Evolutionary conservation across 2,888 invertebrate genomes (phyloP).

Genomic region (Heteropelma amictum): DNA sequence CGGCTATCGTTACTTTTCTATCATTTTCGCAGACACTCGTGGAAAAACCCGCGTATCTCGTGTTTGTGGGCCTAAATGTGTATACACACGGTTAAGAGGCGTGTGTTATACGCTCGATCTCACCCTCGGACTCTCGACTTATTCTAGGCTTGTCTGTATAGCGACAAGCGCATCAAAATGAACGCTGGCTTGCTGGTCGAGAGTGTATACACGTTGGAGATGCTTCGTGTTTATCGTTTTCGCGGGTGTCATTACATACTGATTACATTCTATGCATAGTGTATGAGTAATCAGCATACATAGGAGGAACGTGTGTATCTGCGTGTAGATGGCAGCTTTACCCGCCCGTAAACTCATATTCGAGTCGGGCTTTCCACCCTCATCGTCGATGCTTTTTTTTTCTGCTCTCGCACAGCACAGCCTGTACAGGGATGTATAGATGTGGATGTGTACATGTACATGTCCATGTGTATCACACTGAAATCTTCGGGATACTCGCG

Average conservation of each 20-base stretch:
- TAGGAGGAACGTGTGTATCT: background rate
- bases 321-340: background rate
- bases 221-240: conserved; percentile 50
- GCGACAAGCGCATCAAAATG: conserved; percentile 31
- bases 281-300: conserved; percentile 25
- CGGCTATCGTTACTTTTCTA: no score
- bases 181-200: conserved; percentile 37
- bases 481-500: background rate
- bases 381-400: conserved; percentile 2
- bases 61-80: conserved; percentile 6
- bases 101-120: background rate
- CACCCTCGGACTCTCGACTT: background rate
- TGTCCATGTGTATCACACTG: background rate
- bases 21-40: no score
- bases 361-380: background rate
- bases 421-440: no score
- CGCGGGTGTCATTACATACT: conserved; percentile 49
- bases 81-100: background rate
- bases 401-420: background rate
- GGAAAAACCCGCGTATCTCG: background rate
- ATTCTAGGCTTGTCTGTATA: background rate
- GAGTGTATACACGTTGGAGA: conserved; percentile 1
- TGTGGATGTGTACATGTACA: background rate
- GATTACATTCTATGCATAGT: conserved; percentile 38
- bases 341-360: background rate